Evolutionary conservation across 2,797 vertebrate genomes (phyloP), one percentile per base, ranked within the genome.

Genomic region (Petrocephalus sullivani): DNA sequence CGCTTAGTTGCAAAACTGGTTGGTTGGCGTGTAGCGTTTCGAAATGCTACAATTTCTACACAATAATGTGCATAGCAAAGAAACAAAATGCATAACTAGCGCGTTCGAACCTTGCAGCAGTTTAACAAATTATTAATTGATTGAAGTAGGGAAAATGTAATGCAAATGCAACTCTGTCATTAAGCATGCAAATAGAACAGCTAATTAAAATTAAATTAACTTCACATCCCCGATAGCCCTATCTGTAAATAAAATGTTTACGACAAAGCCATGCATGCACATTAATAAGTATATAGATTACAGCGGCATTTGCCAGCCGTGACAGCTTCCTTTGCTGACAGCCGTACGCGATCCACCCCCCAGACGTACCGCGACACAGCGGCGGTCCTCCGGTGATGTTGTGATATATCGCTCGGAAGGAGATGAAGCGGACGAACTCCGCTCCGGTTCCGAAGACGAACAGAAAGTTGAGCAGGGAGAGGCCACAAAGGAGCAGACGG

Each of bases 361-460:
- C 4, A 23, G 9, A 21, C 90, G 91, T 91, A 96, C 96, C 96
- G 92, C 92, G 92, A 88, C 96, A 96, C 2, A 95, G 92, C 0
- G 89, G 91, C 83, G 95, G 94, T 3, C 95, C 96, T 2, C 96
- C 96, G 5, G 95, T 96, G 86, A 96, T 95, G 90, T 96, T 96
- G 51, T 95, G 95, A 86, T 97, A 95, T 88, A 98, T 96, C 14
- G 96, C 95, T 64, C 95, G 94, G 89, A 97, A 96, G 1, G 97
- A 98, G n/a, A 97, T 33, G 37, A 98, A 98, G 2, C 96, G 95
- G 57, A 97, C 94, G 78, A 98, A 97, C 89, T 98, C 97, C 0
- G 95, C 96, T 0, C 95, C 95, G 4, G 97, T 97, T 46, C 96
- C 94, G 89, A 97, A 98, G 10, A 97, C 96, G 86, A 97, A 96